Evolutionary conservation across 2,113 vertebrate genomes (phyloP).

Genomic region (Aegithalos caudatus): DNA sequence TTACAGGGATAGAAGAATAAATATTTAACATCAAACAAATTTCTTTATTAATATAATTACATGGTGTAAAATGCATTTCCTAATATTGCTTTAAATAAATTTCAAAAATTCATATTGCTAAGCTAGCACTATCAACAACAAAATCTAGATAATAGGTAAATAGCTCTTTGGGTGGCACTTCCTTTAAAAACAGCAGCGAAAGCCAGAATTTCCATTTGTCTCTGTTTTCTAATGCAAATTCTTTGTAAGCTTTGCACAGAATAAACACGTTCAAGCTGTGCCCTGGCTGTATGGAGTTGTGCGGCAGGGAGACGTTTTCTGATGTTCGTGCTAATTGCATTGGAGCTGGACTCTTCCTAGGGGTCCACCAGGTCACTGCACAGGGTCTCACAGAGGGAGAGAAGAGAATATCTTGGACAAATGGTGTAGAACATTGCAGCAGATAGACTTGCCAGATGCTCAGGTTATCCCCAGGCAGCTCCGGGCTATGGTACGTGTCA

Average conservation of each 20-base stretch:
- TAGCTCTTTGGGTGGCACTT: constrained; percentile 45
- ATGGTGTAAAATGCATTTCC: constrained; percentile 11
- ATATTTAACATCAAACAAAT: constrained; percentile 64
- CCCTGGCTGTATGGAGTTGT: neutral
- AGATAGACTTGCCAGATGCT: constrained; percentile 9
- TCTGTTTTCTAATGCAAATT: constrained; percentile 57
- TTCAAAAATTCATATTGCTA: constrained; percentile 9
- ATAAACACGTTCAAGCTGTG: constrained; percentile 43
- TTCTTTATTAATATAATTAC: constrained; percentile 54
- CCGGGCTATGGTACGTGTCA: neutral
- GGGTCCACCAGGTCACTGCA: neutral
- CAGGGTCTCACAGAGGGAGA: neutral
- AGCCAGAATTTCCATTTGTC: constrained; percentile 58
- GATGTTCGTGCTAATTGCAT: constrained; percentile 11
- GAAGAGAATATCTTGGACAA: neutral
- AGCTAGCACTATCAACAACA: constrained; percentile 20
- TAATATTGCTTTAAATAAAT: constrained; percentile 29
- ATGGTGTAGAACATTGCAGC: neutral
- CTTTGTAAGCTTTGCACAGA: constrained; percentile 25
- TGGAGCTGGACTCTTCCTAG: constrained; percentile 19
- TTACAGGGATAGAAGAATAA: constrained; percentile 28
- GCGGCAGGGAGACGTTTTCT: neutral
- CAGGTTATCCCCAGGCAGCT: neutral
- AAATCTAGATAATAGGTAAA: constrained; percentile 50
- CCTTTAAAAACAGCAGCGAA: constrained; percentile 29